These are phyloP conservation scores for Capitulum mitella DNA, from an alignment of 2,888 invertebrate genomes.

Conservation along the genomic window DNA sequence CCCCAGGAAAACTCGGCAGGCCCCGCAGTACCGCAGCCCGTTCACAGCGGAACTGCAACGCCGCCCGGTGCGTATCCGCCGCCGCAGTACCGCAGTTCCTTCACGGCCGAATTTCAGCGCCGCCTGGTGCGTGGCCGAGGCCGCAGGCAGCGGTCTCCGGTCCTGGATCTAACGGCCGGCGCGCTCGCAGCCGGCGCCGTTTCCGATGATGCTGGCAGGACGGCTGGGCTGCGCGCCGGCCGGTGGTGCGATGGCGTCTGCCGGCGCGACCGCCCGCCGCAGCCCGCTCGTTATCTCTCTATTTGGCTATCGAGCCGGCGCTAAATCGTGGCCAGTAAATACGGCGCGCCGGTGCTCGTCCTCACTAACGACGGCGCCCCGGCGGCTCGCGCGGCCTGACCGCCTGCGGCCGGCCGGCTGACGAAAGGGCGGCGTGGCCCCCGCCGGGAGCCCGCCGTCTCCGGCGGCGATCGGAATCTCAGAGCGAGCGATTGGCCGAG, in stretches of 20 bases:
- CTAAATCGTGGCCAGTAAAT: neutral
- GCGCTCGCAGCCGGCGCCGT: neutral
- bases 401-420: neutral
- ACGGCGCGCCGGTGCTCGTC: neutral
- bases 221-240: neutral
- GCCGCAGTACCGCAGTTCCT: neutral
- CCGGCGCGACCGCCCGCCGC: neutral
- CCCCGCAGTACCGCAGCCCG: neutral
- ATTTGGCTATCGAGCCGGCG: neutral
- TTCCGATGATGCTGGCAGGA: neutral
- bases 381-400: neutral
- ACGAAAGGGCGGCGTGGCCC: neutral
- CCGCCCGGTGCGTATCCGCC: neutral
- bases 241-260: neutral
- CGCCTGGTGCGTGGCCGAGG: too few relatives aligned
- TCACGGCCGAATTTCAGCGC: neutral
- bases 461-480: neutral
- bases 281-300: neutral
- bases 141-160: too few relatives aligned
- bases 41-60: neutral
- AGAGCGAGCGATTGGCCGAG: neutral
- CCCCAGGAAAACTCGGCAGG: neutral
- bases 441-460: neutral
- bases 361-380: neutral
- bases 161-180: neutral